Conservation (phyloP, 2,888 invertebrate species). For the Leucophora obtusa region DNA sequence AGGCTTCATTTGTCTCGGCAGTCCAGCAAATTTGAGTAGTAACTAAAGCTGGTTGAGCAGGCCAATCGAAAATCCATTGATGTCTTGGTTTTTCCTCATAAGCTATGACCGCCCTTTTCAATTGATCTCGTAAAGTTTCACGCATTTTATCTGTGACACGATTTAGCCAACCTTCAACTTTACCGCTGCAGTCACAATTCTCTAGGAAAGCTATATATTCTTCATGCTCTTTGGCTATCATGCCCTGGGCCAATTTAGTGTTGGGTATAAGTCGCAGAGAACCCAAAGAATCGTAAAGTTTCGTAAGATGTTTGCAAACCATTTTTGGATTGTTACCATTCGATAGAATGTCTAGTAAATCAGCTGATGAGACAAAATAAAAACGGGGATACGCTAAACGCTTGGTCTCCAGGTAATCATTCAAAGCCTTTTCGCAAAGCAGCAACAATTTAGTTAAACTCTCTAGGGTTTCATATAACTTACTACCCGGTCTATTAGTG, state of each 20-base stretch:
- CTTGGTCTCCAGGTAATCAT: constrained; percentile 96
- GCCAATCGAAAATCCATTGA: constrained; percentile 94
- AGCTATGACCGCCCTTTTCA: constrained; percentile 87
- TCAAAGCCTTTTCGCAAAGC: constrained; percentile 95
- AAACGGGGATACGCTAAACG: constrained; percentile 95
- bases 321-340: constrained; percentile 91
- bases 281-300: constrained; percentile 94
- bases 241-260: constrained; percentile 84
- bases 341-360: constrained; percentile 89
- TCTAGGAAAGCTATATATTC: constrained; percentile 84
- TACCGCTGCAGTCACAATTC: constrained; percentile 90
- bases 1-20: constrained; percentile 93
- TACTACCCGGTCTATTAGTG: constrained; percentile 87
- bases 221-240: constrained; percentile 92
- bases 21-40: constrained; percentile 99
- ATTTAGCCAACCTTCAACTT: constrained; percentile 95
- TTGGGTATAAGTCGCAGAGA: constrained; percentile 82
- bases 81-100: constrained; percentile 95
- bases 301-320: constrained; percentile 89
- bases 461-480: constrained; percentile 88
- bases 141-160: constrained; percentile 91
- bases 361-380: constrained; percentile 96
- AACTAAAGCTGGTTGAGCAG: constrained; percentile 93
- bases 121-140: constrained; percentile 86
- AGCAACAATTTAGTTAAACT: constrained; percentile 84